Percentiles rank a stretch among this genome's conserved stretches.
Conservation (phyloP, 2,797 vertebrate genomes). For the Cossypha niveicapilla region DNA sequence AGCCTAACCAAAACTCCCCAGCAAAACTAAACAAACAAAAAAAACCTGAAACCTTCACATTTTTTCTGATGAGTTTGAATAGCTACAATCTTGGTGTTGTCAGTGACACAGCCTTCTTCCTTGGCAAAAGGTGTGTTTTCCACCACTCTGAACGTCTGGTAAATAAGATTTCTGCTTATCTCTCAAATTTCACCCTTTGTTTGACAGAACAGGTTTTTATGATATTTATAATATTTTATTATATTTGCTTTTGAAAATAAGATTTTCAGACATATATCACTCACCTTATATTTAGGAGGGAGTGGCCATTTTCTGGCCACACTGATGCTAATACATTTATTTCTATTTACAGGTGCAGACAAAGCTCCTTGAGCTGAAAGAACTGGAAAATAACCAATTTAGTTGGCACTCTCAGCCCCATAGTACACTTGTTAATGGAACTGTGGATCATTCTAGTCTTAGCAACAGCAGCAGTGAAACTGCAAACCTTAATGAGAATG, state of each 20-base stretch:
- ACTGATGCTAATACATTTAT: not conserved
- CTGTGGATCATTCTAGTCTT: slow-evolving; percentile 77
- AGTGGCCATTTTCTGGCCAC: not conserved
- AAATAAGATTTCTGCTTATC: not conserved
- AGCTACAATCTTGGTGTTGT: not conserved
- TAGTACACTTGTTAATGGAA: slow-evolving; percentile 86
- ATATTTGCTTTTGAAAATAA: not conserved
- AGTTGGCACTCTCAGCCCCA: slow-evolving; percentile 87
- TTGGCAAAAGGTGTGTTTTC: not conserved
- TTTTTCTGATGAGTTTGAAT: not conserved
- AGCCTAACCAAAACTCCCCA: not conserved
- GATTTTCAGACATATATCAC: not conserved
- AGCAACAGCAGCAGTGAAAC: slow-evolving; percentile 81
- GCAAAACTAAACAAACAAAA: not conserved
- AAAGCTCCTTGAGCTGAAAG: slow-evolving; percentile 86
- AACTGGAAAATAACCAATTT: slow-evolving; percentile 83
- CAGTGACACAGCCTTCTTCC: not conserved
- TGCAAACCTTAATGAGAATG: slow-evolving; percentile 77
- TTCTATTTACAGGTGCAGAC: slow-evolving; percentile 82
- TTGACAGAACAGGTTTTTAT: not conserved
- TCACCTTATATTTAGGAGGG: not conserved
- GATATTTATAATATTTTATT: not conserved
- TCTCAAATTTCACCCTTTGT: not conserved
- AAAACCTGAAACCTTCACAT: not conserved
- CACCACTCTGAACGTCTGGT: not conserved